A percentile compares a stretch with the other conserved stretches of the same genome.
phyloP scores from a whole-genome alignment of 2,888 invertebrate species.

The Platycnemis pennipes region DNA sequence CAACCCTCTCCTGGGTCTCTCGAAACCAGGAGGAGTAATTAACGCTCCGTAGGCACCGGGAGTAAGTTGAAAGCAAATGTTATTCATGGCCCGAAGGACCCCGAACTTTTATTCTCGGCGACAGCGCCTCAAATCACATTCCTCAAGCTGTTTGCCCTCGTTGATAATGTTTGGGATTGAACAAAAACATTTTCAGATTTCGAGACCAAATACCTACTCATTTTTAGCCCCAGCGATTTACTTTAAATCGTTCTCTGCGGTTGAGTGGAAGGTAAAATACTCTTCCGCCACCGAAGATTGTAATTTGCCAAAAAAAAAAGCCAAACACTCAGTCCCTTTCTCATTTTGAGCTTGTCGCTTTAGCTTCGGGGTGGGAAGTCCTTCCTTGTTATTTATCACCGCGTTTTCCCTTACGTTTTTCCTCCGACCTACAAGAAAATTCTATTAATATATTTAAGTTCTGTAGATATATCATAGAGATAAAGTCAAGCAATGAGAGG shows the following conservation, averaged over 20 bases:
- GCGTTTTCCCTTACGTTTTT: too few relatives aligned
- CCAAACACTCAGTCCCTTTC: too few relatives aligned
- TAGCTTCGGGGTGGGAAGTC: too few relatives aligned
- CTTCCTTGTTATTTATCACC: too few relatives aligned
- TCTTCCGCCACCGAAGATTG: too few relatives aligned
- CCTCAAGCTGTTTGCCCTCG: background rate
- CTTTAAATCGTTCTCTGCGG: background rate
- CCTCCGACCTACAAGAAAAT: too few relatives aligned
- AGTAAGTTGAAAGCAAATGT: background rate
- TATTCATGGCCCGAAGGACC: background rate
- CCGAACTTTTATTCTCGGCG: background rate
- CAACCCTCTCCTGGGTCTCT: too few relatives aligned
- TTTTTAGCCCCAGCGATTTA: background rate
- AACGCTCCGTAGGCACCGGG: background rate
- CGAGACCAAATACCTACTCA: background rate
- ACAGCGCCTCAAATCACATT: background rate
- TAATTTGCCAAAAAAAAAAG: too few relatives aligned
- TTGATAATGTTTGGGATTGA: constrained; percentile 2
- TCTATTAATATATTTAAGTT: too few relatives aligned
- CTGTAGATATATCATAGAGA: too few relatives aligned
- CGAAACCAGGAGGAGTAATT: background rate
- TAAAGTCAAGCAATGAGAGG: too few relatives aligned
- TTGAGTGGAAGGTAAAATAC: background rate
- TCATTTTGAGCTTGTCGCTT: too few relatives aligned
- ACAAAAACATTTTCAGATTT: background rate